Conservation (phyloP, 2,113 vertebrate genomes). For the Peromyscus californicus region DNA sequence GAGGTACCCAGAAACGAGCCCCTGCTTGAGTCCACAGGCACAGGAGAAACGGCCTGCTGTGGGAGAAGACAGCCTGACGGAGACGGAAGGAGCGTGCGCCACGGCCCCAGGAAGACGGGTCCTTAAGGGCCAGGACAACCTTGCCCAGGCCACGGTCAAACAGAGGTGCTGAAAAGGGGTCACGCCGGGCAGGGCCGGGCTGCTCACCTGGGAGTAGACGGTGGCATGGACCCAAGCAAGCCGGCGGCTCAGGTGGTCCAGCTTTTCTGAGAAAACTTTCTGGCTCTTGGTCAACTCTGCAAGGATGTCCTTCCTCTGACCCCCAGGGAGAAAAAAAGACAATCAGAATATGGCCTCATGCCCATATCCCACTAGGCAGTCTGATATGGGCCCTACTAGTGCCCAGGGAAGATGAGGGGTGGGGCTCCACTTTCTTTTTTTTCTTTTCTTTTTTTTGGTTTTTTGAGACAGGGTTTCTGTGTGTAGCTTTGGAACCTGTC, state of each 20-base stretch:
- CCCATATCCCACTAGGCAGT: background rate
- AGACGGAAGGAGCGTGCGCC: background rate
- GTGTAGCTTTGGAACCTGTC: too few relatives aligned
- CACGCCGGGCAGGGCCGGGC: background rate
- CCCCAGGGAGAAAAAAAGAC: background rate
- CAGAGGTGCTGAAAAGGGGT: rapidly evolving
- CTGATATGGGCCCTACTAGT: background rate
- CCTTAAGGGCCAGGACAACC: background rate
- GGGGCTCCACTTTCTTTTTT: background rate
- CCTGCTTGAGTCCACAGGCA: background rate
- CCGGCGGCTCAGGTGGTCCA: slow-evolving; percentile 97
- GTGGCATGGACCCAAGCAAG: slow-evolving; percentile 99
- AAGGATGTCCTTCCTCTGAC: slow-evolving; percentile 95
- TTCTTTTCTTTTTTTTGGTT: too few relatives aligned
- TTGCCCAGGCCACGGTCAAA: background rate
- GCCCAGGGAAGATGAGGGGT: background rate
- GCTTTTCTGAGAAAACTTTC: slow-evolving; percentile 97
- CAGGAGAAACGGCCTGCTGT: background rate
- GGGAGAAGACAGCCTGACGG: background rate
- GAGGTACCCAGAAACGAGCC: rapidly evolving
- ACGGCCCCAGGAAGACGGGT: background rate
- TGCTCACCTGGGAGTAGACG: slow-evolving; percentile 97
- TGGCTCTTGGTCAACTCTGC: slow-evolving; percentile 97
- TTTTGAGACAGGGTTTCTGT: too few relatives aligned
- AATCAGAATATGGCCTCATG: background rate